Conservation (phyloP, 2,888 invertebrate genomes). For the Microctonus brassicae region DNA sequence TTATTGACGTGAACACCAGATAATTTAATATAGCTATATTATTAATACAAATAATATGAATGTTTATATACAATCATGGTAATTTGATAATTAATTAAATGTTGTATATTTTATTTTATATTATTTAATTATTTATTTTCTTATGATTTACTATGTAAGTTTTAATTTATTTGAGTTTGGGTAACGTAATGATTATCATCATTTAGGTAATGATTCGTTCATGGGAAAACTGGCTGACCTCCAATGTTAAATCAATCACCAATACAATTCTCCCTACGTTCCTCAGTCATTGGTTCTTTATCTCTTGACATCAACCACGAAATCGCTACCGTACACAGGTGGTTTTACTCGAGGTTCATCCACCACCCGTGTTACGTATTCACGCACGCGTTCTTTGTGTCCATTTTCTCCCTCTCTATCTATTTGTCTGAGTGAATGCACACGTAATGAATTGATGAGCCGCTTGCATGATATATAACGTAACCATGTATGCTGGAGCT, state of each 20-base stretch:
- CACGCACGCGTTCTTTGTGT: constrained; percentile 29
- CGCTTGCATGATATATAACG: constrained; percentile 54
- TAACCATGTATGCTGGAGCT: constrained; percentile 48
- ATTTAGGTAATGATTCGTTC: neutral
- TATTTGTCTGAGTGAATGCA: constrained; percentile 27
- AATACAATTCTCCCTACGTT: no score
- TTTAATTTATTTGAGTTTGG: no score
- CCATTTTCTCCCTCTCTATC: neutral
- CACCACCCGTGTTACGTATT: constrained; percentile 23
- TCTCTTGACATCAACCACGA: constrained; percentile 14
- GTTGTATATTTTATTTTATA: no score
- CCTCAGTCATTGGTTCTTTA: no score
- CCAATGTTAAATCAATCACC: constrained; percentile 7
- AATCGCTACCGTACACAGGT: constrained; percentile 35
- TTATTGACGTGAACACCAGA: constrained; percentile 48
- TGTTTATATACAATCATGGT: no score
- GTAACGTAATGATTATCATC: neutral
- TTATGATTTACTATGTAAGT: no score
- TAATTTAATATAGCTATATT: no score
- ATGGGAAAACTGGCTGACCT: neutral
- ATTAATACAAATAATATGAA: no score
- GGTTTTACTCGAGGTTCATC: constrained; percentile 31
- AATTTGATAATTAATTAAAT: no score
- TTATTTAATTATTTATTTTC: no score
- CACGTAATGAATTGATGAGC: constrained; percentile 55